Conservation (phyloP, 92 coral and sea anemone species). For the Muricea muricata region DNA sequence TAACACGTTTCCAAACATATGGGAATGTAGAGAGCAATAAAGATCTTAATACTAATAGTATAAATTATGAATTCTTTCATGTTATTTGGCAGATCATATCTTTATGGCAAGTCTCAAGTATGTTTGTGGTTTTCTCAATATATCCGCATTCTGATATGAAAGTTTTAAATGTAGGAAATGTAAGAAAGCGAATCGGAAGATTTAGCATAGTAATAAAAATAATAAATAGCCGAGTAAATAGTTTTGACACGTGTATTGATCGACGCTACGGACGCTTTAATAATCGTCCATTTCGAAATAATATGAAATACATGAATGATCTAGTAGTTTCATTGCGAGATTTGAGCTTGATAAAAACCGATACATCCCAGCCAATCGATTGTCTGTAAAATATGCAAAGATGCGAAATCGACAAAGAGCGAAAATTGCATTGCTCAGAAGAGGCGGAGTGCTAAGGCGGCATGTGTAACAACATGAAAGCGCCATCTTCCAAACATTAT, state of each 20-base stretch:
- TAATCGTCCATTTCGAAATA: no score
- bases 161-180: neutral
- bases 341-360: neutral
- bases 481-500: neutral
- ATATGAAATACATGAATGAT: no score
- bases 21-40: neutral
- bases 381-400: neutral
- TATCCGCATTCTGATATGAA: no score
- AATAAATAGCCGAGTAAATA: neutral
- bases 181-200: neutral
- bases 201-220: neutral
- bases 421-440: slow-evolving; percentile 1
- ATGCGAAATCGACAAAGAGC: neutral
- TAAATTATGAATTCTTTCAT: neutral
- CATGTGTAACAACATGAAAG: slow-evolving; percentile 18
- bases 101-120: no score
- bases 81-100: no score
- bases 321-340: neutral
- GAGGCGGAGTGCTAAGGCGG: slow-evolving; percentile 37
- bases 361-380: neutral
- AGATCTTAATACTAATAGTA: no score
- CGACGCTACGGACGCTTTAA: no score
- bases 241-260: neutral
- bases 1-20: neutral
- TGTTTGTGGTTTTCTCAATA: no score